Conservation (phyloP, 2,888 invertebrate genomes). For the Strigamia maritima region DNA sequence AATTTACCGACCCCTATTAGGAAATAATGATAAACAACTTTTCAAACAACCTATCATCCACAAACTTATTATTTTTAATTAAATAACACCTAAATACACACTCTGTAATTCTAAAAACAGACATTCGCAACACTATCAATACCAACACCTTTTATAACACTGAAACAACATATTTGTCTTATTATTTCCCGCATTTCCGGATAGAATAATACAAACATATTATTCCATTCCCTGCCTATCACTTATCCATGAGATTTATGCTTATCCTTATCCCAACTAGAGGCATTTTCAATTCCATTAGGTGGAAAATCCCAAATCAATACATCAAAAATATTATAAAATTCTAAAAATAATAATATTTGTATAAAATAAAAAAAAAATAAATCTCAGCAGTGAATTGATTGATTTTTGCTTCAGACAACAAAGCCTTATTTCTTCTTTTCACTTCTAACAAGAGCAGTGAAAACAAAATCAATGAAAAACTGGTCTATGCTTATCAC, state of each 20-base stretch:
- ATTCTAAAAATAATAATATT: neutral
- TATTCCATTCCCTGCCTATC: too few species aligned
- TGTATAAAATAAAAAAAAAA: neutral
- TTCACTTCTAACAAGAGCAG: neutral
- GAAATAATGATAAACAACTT: neutral
- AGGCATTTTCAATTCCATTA: constrained; percentile 8
- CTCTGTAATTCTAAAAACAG: too few species aligned
- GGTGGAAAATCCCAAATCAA: neutral
- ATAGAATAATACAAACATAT: too few species aligned
- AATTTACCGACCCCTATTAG: neutral
- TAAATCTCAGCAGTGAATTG: neutral
- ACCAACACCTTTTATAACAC: too few species aligned
- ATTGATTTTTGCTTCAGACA: neutral
- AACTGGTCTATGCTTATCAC: constrained; percentile 4
- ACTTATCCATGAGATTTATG: neutral
- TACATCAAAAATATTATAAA: neutral
- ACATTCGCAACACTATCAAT: too few species aligned
- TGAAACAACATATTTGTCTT: too few species aligned
- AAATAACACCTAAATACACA: too few species aligned
- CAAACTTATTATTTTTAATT: too few species aligned
- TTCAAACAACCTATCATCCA: too few species aligned
- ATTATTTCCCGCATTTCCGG: too few species aligned
- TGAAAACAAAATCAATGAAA: neutral
- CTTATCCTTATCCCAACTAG: neutral
- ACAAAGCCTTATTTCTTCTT: neutral